Evolutionary conservation across 2,797 vertebrate genomes (phyloP).

Genomic region (Cossypha dichroa): DNA sequence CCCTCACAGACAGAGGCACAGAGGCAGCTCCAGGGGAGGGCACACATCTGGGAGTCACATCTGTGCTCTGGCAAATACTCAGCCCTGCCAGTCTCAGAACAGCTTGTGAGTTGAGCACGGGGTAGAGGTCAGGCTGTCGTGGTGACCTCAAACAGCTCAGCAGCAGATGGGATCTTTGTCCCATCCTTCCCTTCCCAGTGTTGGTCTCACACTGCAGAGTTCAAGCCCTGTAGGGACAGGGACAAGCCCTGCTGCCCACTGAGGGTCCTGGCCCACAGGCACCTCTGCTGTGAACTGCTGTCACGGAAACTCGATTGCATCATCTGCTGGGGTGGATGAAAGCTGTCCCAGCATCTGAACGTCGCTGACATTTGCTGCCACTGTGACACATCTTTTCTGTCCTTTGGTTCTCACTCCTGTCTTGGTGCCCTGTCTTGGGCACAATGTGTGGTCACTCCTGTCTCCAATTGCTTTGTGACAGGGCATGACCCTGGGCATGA

Average conservation of each 20-base stretch:
- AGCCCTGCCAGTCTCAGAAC: neutral
- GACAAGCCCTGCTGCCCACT: neutral
- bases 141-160: neutral
- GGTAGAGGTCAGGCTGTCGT: neutral
- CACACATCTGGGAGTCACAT: slow-evolving; percentile 2
- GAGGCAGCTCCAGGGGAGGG: neutral
- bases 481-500: rapidly evolving
- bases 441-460: neutral
- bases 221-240: neutral
- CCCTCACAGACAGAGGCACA: neutral
- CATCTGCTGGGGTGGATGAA: neutral
- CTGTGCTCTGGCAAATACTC: neutral
- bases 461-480: neutral
- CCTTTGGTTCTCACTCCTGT: neutral
- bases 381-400: neutral
- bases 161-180: neutral
- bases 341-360: neutral
- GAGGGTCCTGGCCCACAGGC: neutral
- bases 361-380: neutral
- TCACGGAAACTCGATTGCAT: neutral
- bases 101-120: neutral
- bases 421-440: neutral
- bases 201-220: neutral
- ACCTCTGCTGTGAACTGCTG: neutral
- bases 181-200: neutral